Percentiles rank a stretch among this genome's conserved stretches.
phyloP scores from a whole-genome alignment of 2,113 vertebrate species.

The Onychostruthus taczanowskii region DNA sequence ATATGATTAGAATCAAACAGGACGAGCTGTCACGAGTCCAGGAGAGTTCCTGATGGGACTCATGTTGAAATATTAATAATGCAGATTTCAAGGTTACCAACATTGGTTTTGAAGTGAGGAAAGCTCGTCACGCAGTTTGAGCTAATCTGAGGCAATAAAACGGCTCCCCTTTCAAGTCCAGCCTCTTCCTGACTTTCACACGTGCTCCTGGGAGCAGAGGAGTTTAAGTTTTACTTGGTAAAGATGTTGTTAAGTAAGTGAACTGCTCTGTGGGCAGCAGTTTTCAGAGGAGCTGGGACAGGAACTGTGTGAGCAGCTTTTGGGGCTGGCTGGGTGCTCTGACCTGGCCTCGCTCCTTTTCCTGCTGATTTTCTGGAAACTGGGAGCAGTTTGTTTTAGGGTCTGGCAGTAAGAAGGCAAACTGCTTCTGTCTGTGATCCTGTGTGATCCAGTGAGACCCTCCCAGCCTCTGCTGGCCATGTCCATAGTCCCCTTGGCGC shows the following conservation, averaged over 20 bases:
- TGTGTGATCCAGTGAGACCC: neutral
- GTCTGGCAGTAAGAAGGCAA: neutral
- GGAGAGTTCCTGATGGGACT: conserved; percentile 30
- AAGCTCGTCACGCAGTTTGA: conserved; percentile 38
- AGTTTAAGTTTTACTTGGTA: neutral
- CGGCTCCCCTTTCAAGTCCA: conserved; percentile 17
- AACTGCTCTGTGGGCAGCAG: neutral
- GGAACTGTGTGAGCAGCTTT: neutral
- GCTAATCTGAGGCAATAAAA: conserved; percentile 56
- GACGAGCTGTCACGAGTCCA: conserved; percentile 56
- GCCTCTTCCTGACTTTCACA: neutral
- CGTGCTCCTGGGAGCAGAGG: neutral
- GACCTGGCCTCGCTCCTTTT: neutral
- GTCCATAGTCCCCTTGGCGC: fast-evolving
- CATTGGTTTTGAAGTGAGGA: conserved; percentile 30
- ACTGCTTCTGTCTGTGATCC: neutral
- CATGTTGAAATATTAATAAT: conserved; percentile 62
- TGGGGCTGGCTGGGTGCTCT: neutral
- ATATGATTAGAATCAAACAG: conserved; percentile 73
- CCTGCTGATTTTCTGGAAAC: neutral
- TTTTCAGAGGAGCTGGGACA: neutral
- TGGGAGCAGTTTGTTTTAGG: neutral
- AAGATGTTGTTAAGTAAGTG: neutral
- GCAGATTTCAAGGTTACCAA: conserved; percentile 50
- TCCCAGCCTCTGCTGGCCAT: neutral